Evolutionary conservation across 30 jellyfish, hydroid and myxozoan genomes (phyloP).

Genomic region (Sanderia malayensis): DNA sequence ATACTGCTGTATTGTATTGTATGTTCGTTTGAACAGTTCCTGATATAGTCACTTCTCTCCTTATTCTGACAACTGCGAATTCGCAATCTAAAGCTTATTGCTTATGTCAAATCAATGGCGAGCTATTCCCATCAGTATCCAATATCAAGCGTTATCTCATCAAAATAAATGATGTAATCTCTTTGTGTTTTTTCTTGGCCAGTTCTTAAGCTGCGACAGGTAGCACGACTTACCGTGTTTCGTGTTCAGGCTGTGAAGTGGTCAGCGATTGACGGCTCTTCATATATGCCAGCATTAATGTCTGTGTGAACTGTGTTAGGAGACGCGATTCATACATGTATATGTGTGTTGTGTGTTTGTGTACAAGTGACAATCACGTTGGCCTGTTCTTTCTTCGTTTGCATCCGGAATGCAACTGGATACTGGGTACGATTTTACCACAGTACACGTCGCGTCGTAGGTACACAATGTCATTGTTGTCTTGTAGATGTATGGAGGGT

Average conservation of each 20-base stretch:
- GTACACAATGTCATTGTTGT: constrained; percentile 50
- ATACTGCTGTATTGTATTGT: not conserved
- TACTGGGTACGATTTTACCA: no score
- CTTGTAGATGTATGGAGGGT: no score
- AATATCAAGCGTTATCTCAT: not conserved
- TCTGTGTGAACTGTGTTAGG: not conserved
- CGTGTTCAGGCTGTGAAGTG: not conserved
- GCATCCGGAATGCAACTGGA: constrained; percentile 80
- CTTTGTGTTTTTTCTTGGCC: not conserved
- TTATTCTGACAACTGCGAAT: no score
- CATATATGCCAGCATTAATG: not conserved
- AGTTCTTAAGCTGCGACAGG: not conserved
- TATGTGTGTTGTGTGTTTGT: no score
- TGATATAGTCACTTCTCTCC: no score
- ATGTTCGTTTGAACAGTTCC: no score
- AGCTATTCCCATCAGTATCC: not conserved
- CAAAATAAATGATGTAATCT: no score
- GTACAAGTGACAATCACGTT: constrained; percentile 14
- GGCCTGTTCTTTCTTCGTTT: constrained; percentile 30
- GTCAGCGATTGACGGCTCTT: constrained; percentile 3
- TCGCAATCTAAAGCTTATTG: no score
- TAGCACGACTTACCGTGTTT: not conserved
- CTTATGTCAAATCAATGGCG: no score
- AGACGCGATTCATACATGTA: no score
- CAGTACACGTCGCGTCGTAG: constrained; percentile 36